Conservation (phyloP, 1,140 invertebrate genomes). For the Euborellia annulipes region DNA sequence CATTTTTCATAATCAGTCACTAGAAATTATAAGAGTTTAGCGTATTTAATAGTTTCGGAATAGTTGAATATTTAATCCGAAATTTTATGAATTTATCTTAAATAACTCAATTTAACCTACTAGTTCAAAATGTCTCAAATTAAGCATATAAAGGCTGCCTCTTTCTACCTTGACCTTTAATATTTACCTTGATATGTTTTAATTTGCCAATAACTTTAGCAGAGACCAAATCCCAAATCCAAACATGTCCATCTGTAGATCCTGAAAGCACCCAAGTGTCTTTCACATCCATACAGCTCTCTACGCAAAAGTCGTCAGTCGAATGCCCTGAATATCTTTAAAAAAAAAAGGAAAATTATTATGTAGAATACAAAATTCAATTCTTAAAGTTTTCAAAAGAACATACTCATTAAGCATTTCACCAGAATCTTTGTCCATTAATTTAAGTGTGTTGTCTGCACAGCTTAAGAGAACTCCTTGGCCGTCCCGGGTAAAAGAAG, state of each 20-base stretch:
- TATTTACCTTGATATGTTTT: constrained; percentile 29
- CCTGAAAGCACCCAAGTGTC: constrained; percentile 78
- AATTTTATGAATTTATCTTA: no score
- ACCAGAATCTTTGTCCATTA: constrained; percentile 80
- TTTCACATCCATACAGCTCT: constrained; percentile 64
- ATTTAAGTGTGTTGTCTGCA: constrained; percentile 59
- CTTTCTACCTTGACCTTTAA: no score
- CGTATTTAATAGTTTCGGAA: no score
- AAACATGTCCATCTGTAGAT: constrained; percentile 68
- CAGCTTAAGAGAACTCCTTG: constrained; percentile 76
- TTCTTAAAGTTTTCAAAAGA: constrained; percentile 4
- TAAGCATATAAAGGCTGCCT: no score
- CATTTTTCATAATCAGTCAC: no score
- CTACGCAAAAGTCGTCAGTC: constrained; percentile 64
- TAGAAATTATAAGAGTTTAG: no score
- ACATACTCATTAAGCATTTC: constrained; percentile 55
- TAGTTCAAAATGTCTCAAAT: no score
- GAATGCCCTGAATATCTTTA: constrained; percentile 59
- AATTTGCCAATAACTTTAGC: constrained; percentile 39
- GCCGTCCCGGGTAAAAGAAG: constrained; percentile 62
- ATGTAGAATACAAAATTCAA: constrained; percentile 4
- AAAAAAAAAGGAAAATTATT: constrained; percentile 9
- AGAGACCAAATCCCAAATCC: constrained; percentile 76
- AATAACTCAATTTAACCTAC: no score
- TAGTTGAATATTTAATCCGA: no score